Evolutionary conservation across 2,888 invertebrate species (phyloP), one percentile per base, ranked within the genome.

Genomic region (Spodoptera littoralis): DNA sequence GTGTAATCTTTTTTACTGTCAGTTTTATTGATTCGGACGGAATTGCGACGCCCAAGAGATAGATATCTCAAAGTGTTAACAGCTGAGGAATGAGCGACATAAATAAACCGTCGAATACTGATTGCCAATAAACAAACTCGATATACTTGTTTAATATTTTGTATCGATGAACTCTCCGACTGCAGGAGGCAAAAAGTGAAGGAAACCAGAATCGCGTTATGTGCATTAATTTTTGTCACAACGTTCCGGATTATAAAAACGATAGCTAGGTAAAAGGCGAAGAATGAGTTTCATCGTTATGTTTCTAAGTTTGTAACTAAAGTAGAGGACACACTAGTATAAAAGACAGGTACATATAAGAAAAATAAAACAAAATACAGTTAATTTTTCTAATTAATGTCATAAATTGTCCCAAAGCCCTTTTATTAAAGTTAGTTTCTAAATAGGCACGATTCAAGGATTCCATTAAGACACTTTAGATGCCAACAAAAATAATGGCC

Each of bases 71-170:
- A 76, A 60, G 80, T 77, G 78, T 77, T 83, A 81, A 83, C 85
- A 84, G 82, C 84, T 87, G 84, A 88, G 83, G 84, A 85, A 85
- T 86, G 76, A 81, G 74, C 70, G 76, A 78, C 87, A 90, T 91
- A 88, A 90, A 90, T 90, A 88, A 85, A 82, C 81, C 76, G 84
- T 85, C 85, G 80, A 82, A 83, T 83, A 81, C 85, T 87, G 88
- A 92, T 92, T 92, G 91, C 88, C 89, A 92, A 91, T 91, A 91
- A 91, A 90, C 87, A 87, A 87, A 88, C 86, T 85, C 83, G 84
- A 87, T 82, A 86, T 79, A 81, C 77, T 70, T 76, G 81, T 81
- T 79, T 75, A 76, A 80, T 88, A 88, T 86, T 89, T 88, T 86
- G 84, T 88, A 89, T 88, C 85, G 84, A 85, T 88, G 77, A 79